phyloP scores from a whole-genome alignment of 2,797 vertebrate species.

The Hylomyscus alleni region DNA sequence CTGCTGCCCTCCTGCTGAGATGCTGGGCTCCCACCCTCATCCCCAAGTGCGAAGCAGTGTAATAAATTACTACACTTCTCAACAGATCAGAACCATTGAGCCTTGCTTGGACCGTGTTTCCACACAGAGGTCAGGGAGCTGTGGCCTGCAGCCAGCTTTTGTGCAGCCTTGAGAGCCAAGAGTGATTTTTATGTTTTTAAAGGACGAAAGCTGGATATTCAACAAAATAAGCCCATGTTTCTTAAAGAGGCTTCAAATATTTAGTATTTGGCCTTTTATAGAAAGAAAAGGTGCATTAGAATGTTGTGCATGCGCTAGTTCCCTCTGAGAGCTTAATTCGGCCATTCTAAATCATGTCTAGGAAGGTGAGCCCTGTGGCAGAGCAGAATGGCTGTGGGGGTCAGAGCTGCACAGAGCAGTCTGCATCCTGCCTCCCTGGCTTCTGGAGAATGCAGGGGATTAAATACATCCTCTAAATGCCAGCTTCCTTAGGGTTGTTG shows the following conservation, averaged over 20 bases:
- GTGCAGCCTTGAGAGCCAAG: neutral
- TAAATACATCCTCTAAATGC: neutral
- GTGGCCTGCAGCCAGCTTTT: slow-evolving; percentile 17
- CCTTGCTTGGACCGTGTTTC: neutral
- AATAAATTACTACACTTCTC: slow-evolving; percentile 22
- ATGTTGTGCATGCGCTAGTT: neutral
- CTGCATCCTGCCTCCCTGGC: neutral
- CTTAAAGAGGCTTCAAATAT: slow-evolving; percentile 23
- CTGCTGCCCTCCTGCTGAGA: neutral
- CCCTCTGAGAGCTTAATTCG: slow-evolving; percentile 10
- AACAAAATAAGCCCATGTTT: neutral
- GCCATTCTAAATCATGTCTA: neutral
- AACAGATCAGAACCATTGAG: neutral
- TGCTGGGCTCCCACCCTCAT: neutral
- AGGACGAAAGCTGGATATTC: neutral
- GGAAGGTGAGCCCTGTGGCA: neutral
- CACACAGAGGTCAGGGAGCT: neutral
- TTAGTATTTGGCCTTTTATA: slow-evolving; percentile 3
- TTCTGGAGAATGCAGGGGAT: slow-evolving; percentile 32
- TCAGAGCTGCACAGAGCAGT: neutral
- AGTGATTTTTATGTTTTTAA: slow-evolving; percentile 63
- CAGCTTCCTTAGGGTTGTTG: neutral
- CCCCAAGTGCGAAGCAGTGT: neutral
- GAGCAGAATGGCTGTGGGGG: neutral
- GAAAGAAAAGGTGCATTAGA: slow-evolving; percentile 37